Conservation (phyloP, 2,113 vertebrate genomes). For the Clarias macrocephalus region DNA sequence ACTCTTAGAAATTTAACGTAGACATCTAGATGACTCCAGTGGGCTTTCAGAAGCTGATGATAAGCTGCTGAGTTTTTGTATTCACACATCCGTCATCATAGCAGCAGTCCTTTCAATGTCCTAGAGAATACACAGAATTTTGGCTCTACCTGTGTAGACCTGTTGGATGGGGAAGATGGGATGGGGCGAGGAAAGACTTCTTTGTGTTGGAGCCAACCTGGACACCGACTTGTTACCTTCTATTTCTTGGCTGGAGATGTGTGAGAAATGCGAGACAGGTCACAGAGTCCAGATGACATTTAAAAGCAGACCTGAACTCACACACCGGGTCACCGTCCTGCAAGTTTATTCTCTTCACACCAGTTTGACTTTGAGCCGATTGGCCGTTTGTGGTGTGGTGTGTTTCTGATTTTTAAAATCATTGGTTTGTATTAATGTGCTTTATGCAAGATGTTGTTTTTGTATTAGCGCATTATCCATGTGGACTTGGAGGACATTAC, state of each 20-base stretch:
- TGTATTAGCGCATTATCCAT: background rate
- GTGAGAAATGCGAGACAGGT: constrained; percentile 40
- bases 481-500: background rate
- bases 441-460: background rate
- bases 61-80: background rate
- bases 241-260: constrained; percentile 16
- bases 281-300: background rate
- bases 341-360: background rate
- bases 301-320: constrained; percentile 1
- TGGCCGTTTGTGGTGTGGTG: background rate
- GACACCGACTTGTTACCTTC: constrained; percentile 13
- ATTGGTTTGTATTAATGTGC: background rate
- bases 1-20: no score
- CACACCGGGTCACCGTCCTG: background rate
- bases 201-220: constrained; percentile 17
- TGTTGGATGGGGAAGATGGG: background rate
- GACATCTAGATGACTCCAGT: background rate
- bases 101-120: background rate
- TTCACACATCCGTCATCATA: background rate
- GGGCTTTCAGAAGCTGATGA: background rate
- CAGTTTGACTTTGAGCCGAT: background rate
- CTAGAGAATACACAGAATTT: background rate
- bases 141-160: background rate
- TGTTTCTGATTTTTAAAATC: background rate
- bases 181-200: background rate